Base-by-base conservation (phyloP, 2,797 vertebrate genomes). In the Rousettus madagascariensis region DNA sequence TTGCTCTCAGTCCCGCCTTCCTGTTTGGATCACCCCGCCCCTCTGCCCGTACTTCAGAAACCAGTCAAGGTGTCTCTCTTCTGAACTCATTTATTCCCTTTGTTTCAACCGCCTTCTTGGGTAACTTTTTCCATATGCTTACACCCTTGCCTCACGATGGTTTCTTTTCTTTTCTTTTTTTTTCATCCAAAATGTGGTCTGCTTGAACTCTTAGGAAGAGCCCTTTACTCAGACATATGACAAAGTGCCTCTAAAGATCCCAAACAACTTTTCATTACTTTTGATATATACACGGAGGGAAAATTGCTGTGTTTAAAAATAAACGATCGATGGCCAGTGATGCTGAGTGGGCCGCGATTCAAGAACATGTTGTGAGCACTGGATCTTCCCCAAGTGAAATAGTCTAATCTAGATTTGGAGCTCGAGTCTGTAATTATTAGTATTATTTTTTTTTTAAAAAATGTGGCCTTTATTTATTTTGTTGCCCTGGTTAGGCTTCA, bases 111-210 rank as follows among this genome's bases (percentile, higher is more conserved):
- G 41, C 55, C 97, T 98, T 97, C 63, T 88, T 59, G 59, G 53
- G 57, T 97, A 97, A 97, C 91, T 68, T 91, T 92, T 97, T 97
- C 97, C 97, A 97, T 98, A 97, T 98, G 97, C 94, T 97, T 97
- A 78, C 57, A 55, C 93, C 65, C 86, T 95, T 90, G 82, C 92
- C 57, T 82, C 96, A 92, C 51, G 51, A 84, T 75, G 92, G 90
- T 86, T 83, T 75, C 49, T 49, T 74, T 68, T 53, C 20, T 33
- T 86, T 46, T 15, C 13, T 46, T 43, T 43, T 80, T 90, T 69
- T 8, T 6, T 55, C 72, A 95, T 85, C 84, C 87, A 95, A 97
- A 94, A 63, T 41, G 93, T 41, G 93, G 66, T 16, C 66, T 77
- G 65, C 65, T 95, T 96, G 61, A 95, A 95, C 94, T 96, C 53